Conservation (phyloP, 1,140 invertebrate species). For the Brachionus angularis region DNA sequence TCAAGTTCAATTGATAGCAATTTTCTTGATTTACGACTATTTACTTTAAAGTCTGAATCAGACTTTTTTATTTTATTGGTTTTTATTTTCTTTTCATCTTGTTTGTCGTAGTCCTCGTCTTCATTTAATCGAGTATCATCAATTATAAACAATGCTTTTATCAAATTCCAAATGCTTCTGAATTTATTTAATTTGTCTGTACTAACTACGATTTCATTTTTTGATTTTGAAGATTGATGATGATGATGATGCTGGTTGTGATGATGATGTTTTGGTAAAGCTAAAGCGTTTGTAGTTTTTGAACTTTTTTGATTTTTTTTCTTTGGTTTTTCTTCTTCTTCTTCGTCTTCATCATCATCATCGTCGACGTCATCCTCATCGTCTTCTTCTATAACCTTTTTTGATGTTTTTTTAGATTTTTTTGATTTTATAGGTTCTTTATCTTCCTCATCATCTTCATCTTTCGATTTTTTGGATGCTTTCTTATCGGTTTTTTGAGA, state of each 20-base stretch:
- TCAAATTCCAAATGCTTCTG: constrained; percentile 12
- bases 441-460: constrained; percentile 33
- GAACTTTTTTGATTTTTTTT: neutral
- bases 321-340: constrained; percentile 18
- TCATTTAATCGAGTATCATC: neutral
- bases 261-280: neutral
- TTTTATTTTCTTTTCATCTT: too few relatives aligned
- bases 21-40: constrained; percentile 48
- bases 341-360: constrained; percentile 43
- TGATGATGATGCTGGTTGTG: neutral
- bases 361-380: neutral
- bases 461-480: constrained; percentile 45
- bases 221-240: neutral
- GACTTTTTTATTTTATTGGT: constrained; percentile 33
- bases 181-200: constrained; percentile 31
- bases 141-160: constrained; percentile 19
- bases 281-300: constrained; percentile 5
- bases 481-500: neutral
- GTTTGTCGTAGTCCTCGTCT: constrained; percentile 12
- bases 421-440: neutral
- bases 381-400: neutral
- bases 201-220: constrained; percentile 14
- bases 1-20: constrained; percentile 49
- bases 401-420: neutral
- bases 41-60: constrained; percentile 46